phyloP scores from a whole-genome alignment of 2,888 invertebrate genomes.

The Tetragonula carbonaria region DNA sequence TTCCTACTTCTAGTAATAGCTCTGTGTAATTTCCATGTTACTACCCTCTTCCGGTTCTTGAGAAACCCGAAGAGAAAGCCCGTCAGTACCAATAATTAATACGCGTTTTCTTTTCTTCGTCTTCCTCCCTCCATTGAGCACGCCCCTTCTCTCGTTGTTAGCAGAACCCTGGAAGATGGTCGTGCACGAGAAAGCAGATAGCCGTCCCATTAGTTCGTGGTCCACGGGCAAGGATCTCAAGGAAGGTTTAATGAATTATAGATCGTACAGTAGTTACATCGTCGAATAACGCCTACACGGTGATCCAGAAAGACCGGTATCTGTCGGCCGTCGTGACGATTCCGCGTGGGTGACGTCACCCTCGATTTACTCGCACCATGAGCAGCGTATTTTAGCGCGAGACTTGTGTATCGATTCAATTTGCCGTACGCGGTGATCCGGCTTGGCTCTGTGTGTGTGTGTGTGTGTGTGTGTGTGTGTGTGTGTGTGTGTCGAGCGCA shows the following conservation, averaged over 20 bases:
- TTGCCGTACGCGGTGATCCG: slow-evolving; percentile 48
- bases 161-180: not conserved
- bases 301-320: slow-evolving; percentile 52
- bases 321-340: slow-evolving; percentile 26
- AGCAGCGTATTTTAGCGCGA: slow-evolving; percentile 39
- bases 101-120: slow-evolving; percentile 25
- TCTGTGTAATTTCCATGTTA: not conserved
- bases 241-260: slow-evolving; percentile 67
- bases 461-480: too few species aligned
- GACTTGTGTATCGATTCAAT: slow-evolving; percentile 51
- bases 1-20: not conserved
- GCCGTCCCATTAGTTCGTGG: slow-evolving; percentile 57
- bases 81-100: slow-evolving; percentile 65
- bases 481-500: slow-evolving; percentile 16
- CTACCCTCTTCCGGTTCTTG: not conserved
- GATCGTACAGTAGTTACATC: slow-evolving; percentile 65
- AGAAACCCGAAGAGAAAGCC: not conserved
- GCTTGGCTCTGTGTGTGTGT: not conserved
- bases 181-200: slow-evolving; percentile 46
- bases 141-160: not conserved
- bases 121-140: not conserved
- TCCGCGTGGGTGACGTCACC: slow-evolving; percentile 53
- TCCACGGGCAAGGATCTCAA: slow-evolving; percentile 55
- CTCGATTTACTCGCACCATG: slow-evolving; percentile 37
- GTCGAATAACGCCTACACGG: slow-evolving; percentile 50